These are phyloP conservation scores for Hylomyscus alleni DNA, from an alignment of 2,797 vertebrate species.

Conservation along the genomic window DNA sequence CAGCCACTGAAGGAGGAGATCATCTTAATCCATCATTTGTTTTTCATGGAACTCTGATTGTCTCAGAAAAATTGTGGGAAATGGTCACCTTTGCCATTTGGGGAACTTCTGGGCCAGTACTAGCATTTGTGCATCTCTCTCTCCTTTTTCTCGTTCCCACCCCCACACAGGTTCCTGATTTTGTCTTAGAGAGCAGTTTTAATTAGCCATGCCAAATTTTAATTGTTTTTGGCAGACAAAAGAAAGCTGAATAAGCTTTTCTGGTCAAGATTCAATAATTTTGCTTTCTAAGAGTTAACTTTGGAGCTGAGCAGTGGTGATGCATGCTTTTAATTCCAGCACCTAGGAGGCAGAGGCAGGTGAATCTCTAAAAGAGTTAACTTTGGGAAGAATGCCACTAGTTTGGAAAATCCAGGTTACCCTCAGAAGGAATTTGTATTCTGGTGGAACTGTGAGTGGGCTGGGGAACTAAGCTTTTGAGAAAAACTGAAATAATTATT, in stretches of 20 bases:
- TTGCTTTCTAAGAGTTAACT: slow-evolving; percentile 74
- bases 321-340: not conserved
- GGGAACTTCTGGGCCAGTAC: not conserved
- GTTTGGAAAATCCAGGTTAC: slow-evolving; percentile 66
- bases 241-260: slow-evolving; percentile 63
- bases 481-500: slow-evolving; percentile 61
- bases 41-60: slow-evolving; percentile 16
- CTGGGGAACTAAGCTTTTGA: slow-evolving; percentile 40
- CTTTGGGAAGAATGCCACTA: slow-evolving; percentile 68
- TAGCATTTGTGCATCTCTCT: not conserved
- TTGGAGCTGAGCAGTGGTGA: not conserved
- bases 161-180: slow-evolving; percentile 39
- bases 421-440: slow-evolving; percentile 50
- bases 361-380: slow-evolving; percentile 56
- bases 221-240: slow-evolving; percentile 71
- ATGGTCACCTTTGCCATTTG: not conserved
- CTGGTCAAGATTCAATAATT: slow-evolving; percentile 61
- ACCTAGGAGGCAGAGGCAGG: not conserved
- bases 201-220: slow-evolving; percentile 68
- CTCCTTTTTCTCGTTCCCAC: not conserved
- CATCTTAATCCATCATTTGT: not conserved
- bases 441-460: slow-evolving; percentile 15
- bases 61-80: slow-evolving; percentile 7
- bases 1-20: not conserved
- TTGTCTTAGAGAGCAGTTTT: slow-evolving; percentile 62